Conservation (phyloP, 2,797 vertebrate species). For the Lates japonicus region DNA sequence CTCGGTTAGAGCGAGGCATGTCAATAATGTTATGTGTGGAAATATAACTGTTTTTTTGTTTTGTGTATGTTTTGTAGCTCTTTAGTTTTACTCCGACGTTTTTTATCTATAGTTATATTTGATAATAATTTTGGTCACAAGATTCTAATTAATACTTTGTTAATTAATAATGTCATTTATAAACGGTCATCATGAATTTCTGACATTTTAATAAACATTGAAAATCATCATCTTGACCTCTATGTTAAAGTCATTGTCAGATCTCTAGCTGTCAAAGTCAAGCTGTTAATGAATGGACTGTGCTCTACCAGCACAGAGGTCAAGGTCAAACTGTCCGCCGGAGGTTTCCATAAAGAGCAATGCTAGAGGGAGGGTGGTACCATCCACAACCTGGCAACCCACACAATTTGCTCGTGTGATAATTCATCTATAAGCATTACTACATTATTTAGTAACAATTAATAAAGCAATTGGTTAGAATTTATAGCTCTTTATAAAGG, state of each 20-base stretch:
- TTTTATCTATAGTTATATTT: no score
- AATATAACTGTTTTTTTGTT: no score
- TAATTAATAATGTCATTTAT: not conserved
- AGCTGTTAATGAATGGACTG: not conserved
- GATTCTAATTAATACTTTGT: not conserved
- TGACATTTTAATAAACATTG: not conserved
- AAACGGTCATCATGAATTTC: not conserved
- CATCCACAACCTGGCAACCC: not conserved
- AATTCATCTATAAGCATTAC: not conserved
- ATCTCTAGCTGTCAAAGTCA: not conserved
- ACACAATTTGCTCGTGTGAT: no score
- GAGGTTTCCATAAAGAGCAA: no score
- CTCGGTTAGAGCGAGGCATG: no score
- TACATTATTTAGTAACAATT: not conserved
- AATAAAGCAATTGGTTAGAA: not conserved
- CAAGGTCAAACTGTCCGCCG: not conserved
- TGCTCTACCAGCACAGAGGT: not conserved
- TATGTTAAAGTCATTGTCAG: not conserved
- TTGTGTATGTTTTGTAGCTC: no score
- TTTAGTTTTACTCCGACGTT: no score
- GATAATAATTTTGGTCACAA: not conserved
- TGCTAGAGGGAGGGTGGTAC: not conserved
- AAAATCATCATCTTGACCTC: not conserved
- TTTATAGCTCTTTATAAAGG: not conserved
- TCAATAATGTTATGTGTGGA: no score